These are phyloP conservation scores for Orientallactaga sibirica DNA, from an alignment of 2,797 vertebrate genomes.

Conservation along the genomic window DNA sequence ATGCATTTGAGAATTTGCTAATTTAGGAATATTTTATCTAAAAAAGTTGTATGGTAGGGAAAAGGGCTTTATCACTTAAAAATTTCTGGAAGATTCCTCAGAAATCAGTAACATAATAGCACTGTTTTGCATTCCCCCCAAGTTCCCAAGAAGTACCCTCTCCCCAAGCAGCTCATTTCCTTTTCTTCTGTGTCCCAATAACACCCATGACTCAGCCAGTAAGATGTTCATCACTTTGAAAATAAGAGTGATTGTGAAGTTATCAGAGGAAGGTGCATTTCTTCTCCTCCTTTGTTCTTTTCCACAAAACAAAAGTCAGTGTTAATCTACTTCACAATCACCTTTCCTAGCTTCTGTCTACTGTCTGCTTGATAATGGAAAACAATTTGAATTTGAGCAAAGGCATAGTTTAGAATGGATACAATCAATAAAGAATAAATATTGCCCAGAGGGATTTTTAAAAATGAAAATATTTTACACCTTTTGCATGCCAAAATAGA, in stretches of 20 bases:
- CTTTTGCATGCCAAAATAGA: neutral
- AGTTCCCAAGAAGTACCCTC: accelerated
- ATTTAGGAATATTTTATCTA: neutral
- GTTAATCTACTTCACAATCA: constrained; percentile 5
- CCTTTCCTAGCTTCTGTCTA: constrained; percentile 15
- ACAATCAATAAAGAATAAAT: constrained; percentile 65
- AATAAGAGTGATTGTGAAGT: constrained; percentile 10
- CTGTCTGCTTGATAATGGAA: constrained; percentile 53
- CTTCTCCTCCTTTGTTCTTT: neutral
- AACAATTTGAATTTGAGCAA: constrained; percentile 65
- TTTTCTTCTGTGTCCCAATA: neutral
- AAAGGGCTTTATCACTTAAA: neutral
- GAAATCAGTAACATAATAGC: neutral
- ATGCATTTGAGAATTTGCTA: neutral
- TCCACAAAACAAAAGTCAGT: constrained; percentile 47
- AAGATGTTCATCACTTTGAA: constrained; percentile 7
- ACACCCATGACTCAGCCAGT: neutral
- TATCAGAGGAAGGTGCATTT: neutral
- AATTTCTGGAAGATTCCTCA: neutral
- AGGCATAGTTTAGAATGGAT: constrained; percentile 44
- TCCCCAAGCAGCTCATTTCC: accelerated
- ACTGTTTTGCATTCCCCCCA: neutral
- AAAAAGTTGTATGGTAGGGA: neutral
- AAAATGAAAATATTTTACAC: constrained; percentile 38
- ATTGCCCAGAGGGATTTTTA: constrained; percentile 35